Percentiles rank a stretch among this genome's conserved stretches.
phyloP scores from a whole-genome alignment of 2,797 vertebrate genomes.

The Anguilla marmorata region DNA sequence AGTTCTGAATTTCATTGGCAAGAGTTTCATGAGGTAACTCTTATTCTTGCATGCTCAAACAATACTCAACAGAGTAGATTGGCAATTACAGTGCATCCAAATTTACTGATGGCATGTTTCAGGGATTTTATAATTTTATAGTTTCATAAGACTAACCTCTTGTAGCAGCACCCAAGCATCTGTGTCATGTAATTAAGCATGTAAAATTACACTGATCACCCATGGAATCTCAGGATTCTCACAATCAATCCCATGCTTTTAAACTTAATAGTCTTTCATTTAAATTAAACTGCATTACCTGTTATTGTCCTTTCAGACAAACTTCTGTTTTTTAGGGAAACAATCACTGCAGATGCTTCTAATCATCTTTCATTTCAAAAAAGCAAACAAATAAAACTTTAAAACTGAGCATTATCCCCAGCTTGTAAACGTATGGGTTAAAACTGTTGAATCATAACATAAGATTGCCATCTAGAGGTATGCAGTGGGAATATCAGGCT shows the following conservation, averaged over 20 bases:
- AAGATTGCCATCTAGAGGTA: constrained; percentile 11
- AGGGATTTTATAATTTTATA: neutral
- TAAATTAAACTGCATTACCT: neutral
- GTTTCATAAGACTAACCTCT: neutral
- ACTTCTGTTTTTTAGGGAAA: neutral
- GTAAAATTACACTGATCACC: neutral
- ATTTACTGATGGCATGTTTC: neutral
- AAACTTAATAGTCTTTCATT: neutral
- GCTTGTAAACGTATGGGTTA: neutral
- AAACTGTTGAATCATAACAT: neutral
- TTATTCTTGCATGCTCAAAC: neutral
- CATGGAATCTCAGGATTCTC: neutral
- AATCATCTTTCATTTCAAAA: neutral
- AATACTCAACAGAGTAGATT: neutral
- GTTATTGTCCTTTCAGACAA: neutral
- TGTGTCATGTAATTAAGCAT: neutral
- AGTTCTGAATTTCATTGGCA: neutral
- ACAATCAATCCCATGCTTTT: neutral
- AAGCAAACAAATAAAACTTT: neutral
- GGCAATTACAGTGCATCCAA: neutral
- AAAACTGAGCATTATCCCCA: neutral
- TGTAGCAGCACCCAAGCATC: neutral
- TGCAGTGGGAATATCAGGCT: neutral
- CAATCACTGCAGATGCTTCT: neutral
- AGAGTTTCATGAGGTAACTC: neutral